phyloP scores from a whole-genome alignment of 2,113 vertebrate genomes.

The Axis porcinus region DNA sequence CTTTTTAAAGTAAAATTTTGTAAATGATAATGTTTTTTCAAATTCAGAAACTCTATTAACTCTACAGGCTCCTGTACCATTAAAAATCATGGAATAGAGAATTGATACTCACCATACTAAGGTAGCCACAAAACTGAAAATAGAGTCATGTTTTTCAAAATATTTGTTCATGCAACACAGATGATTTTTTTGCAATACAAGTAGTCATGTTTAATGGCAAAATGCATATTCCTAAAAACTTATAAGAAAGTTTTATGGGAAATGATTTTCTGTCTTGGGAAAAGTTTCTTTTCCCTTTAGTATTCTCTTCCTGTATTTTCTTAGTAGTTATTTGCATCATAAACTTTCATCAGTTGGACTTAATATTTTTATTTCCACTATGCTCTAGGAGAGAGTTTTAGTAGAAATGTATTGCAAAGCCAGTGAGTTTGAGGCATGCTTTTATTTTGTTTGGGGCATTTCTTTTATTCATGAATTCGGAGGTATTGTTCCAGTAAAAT shows the following conservation, averaged over 20 bases:
- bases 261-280: not conserved
- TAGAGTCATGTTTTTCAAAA: not conserved
- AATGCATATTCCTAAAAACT: not conserved
- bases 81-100: not conserved
- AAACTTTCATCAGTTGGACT: conserved; percentile 17
- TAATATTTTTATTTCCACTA: conserved; percentile 7
- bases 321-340: not conserved
- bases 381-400: conserved; percentile 8
- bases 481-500: conserved; percentile 59
- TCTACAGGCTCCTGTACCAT: not conserved
- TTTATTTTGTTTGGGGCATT: not conserved
- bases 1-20: not conserved
- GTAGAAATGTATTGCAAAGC: not conserved
- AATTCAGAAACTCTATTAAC: not conserved
- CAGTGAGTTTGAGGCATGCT: conserved; percentile 20
- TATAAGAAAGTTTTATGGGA: not conserved
- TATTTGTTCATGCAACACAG: not conserved
- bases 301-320: not conserved
- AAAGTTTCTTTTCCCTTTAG: not conserved
- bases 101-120: not conserved
- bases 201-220: not conserved
- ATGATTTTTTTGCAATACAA: not conserved
- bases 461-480: conserved; percentile 1
- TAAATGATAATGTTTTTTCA: conserved; percentile 24
- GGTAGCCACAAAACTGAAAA: not conserved